Conservation (phyloP, 2,797 vertebrate genomes). For the Epinephelus malabaricus region DNA sequence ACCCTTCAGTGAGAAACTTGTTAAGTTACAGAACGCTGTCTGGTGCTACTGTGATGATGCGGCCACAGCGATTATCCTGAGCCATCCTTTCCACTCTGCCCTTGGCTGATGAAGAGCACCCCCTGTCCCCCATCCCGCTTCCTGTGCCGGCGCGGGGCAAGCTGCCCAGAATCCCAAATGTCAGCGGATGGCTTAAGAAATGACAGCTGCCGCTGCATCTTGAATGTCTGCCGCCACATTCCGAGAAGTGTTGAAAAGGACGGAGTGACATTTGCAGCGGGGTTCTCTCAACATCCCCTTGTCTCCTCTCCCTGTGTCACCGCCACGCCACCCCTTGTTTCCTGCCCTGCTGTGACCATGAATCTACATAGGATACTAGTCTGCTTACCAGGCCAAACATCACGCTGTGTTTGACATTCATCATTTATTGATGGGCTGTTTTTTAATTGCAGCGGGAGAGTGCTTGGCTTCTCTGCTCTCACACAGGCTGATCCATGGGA, state of each 20-base stretch:
- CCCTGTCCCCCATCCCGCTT: slow-evolving; percentile 41
- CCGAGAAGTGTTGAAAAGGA: slow-evolving; percentile 75
- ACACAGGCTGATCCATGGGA: slow-evolving; percentile 67
- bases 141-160: slow-evolving; percentile 56
- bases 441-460: slow-evolving; percentile 85
- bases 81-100: slow-evolving; percentile 47
- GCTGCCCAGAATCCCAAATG: slow-evolving; percentile 74
- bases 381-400: slow-evolving; percentile 77
- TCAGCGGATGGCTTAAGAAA: slow-evolving; percentile 76
- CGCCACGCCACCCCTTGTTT: slow-evolving; percentile 56
- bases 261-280: slow-evolving; percentile 82
- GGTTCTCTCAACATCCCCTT: slow-evolving; percentile 61
- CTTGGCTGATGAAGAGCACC: slow-evolving; percentile 58
- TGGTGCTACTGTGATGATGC: slow-evolving; percentile 30
- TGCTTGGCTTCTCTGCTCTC: slow-evolving; percentile 73
- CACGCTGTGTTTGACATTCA: slow-evolving; percentile 88
- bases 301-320: slow-evolving; percentile 59
- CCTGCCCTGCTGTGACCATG: slow-evolving; percentile 67
- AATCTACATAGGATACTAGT: slow-evolving; percentile 66
- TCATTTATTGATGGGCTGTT: slow-evolving; percentile 86
- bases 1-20: slow-evolving; percentile 39
- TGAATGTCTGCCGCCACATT: slow-evolving; percentile 74
- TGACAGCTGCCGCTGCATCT: slow-evolving; percentile 83
- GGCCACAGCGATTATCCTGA: slow-evolving; percentile 1
- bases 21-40: slow-evolving; percentile 47